A percentile compares a stretch with the other conserved stretches of the same genome.
Evolutionary conservation across 2,888 invertebrate species (phyloP).

Genomic region (Xestia c-nigrum): DNA sequence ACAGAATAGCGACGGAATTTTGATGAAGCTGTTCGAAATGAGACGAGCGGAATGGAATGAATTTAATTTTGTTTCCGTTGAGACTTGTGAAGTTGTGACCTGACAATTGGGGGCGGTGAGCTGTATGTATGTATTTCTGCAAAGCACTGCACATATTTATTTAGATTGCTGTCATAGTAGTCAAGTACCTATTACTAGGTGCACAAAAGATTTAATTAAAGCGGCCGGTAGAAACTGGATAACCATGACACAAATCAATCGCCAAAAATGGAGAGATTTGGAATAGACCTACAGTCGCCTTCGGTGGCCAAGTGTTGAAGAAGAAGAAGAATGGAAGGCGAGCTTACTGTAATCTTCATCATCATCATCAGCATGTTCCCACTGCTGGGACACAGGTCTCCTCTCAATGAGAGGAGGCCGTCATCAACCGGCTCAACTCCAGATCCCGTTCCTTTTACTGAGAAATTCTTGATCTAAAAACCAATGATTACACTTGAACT

Average conservation of each 20-base stretch:
- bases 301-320: too few species aligned
- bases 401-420: too few species aligned
- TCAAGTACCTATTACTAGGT: neutral
- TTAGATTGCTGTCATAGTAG: neutral
- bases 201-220: too few species aligned
- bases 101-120: conserved; percentile 28
- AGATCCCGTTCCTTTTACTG: neutral
- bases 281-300: too few species aligned
- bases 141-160: conserved; percentile 1
- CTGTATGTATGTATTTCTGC: conserved; percentile 8
- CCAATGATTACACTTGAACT: neutral
- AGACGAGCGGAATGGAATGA: conserved; percentile 31
- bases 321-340: neutral
- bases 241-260: too few species aligned
- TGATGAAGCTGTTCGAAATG: conserved; percentile 42
- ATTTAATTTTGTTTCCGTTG: conserved; percentile 36
- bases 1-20: conserved; percentile 42
- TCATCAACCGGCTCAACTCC: neutral
- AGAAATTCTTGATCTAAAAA: neutral
- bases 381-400: too few species aligned
- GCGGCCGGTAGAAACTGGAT: too few species aligned
- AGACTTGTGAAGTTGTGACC: neutral
- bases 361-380: too few species aligned
- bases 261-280: too few species aligned
- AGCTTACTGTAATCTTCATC: too few species aligned